Percentiles rank a stretch among this genome's conserved stretches.
These are phyloP conservation scores for Drosophila barbarae DNA, from an alignment of 2,888 invertebrate species.

Conservation along the genomic window DNA sequence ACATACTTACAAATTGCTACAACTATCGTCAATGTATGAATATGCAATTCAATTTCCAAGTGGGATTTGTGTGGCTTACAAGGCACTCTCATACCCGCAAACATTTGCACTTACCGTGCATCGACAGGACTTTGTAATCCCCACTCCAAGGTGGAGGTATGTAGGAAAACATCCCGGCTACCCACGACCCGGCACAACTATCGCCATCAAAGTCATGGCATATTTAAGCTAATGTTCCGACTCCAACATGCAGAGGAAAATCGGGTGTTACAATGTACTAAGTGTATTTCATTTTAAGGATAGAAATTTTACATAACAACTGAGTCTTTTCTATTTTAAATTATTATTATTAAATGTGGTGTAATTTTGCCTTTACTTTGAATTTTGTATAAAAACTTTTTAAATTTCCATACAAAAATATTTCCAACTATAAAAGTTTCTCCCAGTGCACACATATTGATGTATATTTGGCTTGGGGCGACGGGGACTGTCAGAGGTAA, in stretches of 20 bases:
- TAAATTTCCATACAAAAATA: too few relatives aligned
- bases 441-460: neutral
- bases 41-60: constrained; percentile 19
- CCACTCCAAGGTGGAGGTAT: constrained; percentile 1
- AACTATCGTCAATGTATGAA: constrained; percentile 5
- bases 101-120: constrained; percentile 7
- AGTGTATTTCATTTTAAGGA: neutral
- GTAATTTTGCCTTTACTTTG: too few relatives aligned
- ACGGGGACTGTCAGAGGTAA: neutral
- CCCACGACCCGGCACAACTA: constrained; percentile 5
- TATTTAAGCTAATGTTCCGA: constrained; percentile 30
- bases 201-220: constrained; percentile 31
- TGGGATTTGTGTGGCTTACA: constrained; percentile 23
- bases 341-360: too few relatives aligned
- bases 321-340: too few relatives aligned
- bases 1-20: constrained; percentile 3
- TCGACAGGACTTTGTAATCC: constrained; percentile 16
- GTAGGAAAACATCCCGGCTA: neutral
- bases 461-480: neutral
- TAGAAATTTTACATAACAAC: too few relatives aligned
- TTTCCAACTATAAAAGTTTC: neutral
- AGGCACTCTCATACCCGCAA: constrained; percentile 21
- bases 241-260: neutral
- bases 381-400: too few relatives aligned
- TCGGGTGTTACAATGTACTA: neutral